Conservation (phyloP, 2,888 invertebrate species). For the Polyploca ridens region DNA sequence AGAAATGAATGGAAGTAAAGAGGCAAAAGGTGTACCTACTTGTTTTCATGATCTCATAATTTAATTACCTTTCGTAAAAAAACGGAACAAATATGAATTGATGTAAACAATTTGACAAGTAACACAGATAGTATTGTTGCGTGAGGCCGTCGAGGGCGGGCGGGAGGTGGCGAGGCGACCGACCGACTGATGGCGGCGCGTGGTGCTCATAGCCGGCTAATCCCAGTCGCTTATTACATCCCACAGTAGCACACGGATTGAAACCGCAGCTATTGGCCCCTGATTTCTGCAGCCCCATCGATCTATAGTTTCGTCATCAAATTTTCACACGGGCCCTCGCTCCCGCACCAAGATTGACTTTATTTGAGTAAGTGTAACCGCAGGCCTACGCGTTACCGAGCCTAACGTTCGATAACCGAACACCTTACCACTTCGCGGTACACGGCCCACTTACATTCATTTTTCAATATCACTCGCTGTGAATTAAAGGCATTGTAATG, state of each 20-base stretch:
- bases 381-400: slow-evolving; percentile 63
- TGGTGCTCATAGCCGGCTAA: slow-evolving; percentile 57
- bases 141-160: slow-evolving; percentile 4
- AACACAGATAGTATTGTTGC: background rate
- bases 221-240: slow-evolving; percentile 77
- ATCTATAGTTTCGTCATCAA: slow-evolving; percentile 83
- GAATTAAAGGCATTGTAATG: slow-evolving; percentile 64
- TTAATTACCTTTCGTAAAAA: too few species aligned
- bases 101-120: too few species aligned
- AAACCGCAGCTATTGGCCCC: slow-evolving; percentile 77
- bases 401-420: slow-evolving; percentile 44
- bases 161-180: slow-evolving; percentile 15
- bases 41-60: too few species aligned
- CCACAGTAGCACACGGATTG: slow-evolving; percentile 79
- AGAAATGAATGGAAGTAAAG: too few species aligned
- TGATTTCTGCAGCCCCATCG: slow-evolving; percentile 78
- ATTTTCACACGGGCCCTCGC: slow-evolving; percentile 80
- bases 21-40: too few species aligned
- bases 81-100: too few species aligned
- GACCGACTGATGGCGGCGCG: slow-evolving; percentile 18
- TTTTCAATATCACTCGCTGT: slow-evolving; percentile 42
- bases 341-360: slow-evolving; percentile 78
- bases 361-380: slow-evolving; percentile 83
- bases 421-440: slow-evolving; percentile 55
- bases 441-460: slow-evolving; percentile 54